Base-by-base conservation (phyloP, 2,888 invertebrate genomes). In the Muscina levida region DNA sequence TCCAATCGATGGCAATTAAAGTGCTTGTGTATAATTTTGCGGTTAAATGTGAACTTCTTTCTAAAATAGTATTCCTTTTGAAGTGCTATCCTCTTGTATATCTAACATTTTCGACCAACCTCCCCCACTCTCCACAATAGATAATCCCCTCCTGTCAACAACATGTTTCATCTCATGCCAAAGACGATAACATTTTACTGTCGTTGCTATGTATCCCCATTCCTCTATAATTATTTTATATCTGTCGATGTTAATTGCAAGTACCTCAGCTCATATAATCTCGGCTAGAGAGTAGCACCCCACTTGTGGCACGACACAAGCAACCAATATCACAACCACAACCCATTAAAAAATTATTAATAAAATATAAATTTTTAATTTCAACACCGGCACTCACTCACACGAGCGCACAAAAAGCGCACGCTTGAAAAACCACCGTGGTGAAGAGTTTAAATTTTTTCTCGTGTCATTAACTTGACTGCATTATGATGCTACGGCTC, bases 301-400 rank as follows among this genome's bases (percentile, higher is more conserved):
- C 22, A 53, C 24, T 24, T 46, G 4, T 46, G 17, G 17, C 19
- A 19, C 5, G 22, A 51, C 13, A 44, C 44, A 13, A 44, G 44
- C 51, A 53, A 19, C 53, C 11, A 53, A 22, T 17, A 39, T 31
- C 19, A 59, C 37, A n/a, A 59, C 59, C 59, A 31, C 59, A 39
- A 59, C 19, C 59, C 59, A 59, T 59, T 59, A 59, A 59, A 59
- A 59, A 37, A 59, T 59, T 59, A 59, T 59, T 59, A 57, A 57
- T 57, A 59, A 59, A 59, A 59, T 37, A 57, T 57, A 31, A 26
- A 59, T 53, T 53, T 53, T 53, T 53, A 53, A 53, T 53, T 53
- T 53, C 53, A 53, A 53, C 53, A 53, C 24, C 31, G 31, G 8
- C 8, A 53, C 53, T 5, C 17, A 46, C 46, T 15, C 46, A 15